Conservation (phyloP, 2,113 vertebrate species). For the Chrysochloris asiatica region DNA sequence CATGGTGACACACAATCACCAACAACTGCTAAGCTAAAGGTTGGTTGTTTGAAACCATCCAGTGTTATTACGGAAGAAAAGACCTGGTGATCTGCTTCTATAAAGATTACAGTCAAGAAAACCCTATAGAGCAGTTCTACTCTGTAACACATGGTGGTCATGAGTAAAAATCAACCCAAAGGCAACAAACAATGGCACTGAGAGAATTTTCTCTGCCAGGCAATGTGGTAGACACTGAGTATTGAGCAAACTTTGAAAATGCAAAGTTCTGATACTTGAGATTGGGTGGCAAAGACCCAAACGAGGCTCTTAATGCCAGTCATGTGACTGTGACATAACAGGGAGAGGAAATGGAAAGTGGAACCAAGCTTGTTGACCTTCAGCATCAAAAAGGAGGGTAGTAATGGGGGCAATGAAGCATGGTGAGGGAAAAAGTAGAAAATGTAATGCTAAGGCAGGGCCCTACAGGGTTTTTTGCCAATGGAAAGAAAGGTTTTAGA, state of each 20-base stretch:
- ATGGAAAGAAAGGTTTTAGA: background rate
- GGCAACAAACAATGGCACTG: background rate
- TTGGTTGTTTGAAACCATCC: background rate
- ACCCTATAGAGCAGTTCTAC: background rate
- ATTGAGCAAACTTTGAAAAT: too few relatives aligned
- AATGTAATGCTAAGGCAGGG: too few relatives aligned
- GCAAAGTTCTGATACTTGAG: too few relatives aligned
- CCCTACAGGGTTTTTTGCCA: background rate
- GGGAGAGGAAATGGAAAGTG: fast-evolving
- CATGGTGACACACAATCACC: too few relatives aligned
- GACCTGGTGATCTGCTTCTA: background rate
- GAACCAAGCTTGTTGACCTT: too few relatives aligned
- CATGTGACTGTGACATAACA: background rate
- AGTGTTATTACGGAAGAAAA: background rate
- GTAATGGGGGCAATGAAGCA: background rate
- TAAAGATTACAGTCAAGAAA: background rate
- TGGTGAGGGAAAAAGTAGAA: background rate
- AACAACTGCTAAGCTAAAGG: background rate
- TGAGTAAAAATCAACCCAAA: background rate
- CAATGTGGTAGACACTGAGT: fast-evolving
- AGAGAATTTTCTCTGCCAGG: fast-evolving
- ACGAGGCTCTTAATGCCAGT: fast-evolving
- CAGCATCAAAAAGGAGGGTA: background rate
- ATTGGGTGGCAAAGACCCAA: background rate
- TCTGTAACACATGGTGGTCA: background rate